Conservation (phyloP, 1,140 invertebrate genomes). For the Philopotamus ludificatus region DNA sequence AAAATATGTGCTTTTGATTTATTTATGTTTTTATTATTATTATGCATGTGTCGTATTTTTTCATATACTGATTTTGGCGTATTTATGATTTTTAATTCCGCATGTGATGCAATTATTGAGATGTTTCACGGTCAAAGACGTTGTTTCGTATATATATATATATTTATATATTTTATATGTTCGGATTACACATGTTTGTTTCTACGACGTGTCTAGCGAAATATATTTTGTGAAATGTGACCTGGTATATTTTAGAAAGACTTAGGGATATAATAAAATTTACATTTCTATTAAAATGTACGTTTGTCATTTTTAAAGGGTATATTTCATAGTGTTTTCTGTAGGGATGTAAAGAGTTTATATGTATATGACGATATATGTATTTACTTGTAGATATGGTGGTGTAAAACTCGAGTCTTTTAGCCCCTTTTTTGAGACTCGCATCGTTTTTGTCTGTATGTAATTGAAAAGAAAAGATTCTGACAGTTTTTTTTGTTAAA, state of each 20-base stretch:
- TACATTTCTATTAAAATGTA: background rate
- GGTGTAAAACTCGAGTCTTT: too few relatives aligned
- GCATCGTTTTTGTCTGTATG: too few relatives aligned
- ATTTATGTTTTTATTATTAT: background rate
- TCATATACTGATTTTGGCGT: background rate
- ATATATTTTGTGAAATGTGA: background rate
- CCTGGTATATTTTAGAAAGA: background rate
- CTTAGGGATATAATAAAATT: background rate
- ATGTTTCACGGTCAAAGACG: too few relatives aligned
- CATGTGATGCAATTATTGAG: background rate
- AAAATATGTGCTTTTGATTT: constrained; percentile 11
- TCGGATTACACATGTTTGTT: background rate
- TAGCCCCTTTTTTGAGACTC: too few relatives aligned
- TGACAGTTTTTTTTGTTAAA: too few relatives aligned
- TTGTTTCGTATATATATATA: background rate
- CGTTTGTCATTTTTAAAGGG: background rate
- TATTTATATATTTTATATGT: background rate
- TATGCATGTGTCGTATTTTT: background rate
- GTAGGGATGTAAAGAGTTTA: background rate
- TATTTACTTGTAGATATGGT: too few relatives aligned
- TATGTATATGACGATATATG: too few relatives aligned
- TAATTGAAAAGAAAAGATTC: too few relatives aligned
- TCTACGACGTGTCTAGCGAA: background rate
- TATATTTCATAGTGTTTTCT: background rate
- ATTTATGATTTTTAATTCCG: background rate